Conservation (phyloP, 2,888 invertebrate species). For the Mimachlamys varia region DNA sequence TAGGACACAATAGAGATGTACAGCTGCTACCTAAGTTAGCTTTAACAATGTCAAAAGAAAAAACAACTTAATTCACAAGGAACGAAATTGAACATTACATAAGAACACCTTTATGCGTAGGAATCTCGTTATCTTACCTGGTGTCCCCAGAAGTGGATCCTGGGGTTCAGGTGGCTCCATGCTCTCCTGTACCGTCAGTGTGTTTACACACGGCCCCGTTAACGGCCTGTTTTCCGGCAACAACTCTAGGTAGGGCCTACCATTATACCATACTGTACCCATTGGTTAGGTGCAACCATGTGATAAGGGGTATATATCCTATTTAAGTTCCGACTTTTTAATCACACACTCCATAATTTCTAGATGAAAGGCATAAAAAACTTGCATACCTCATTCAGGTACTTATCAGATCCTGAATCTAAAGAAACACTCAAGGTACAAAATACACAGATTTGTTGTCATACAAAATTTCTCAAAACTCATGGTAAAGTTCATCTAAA, state of each 20-base stretch:
- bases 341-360: slow-evolving; percentile 17
- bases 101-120: not conserved
- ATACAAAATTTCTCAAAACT: not conserved
- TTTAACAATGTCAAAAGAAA: not conserved
- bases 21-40: not conserved
- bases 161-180: slow-evolving; percentile 34
- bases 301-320: slow-evolving; percentile 22
- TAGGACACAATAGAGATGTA: not conserved
- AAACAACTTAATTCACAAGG: not conserved
- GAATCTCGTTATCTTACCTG: slow-evolving; percentile 28
- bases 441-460: not conserved
- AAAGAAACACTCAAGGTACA: not conserved
- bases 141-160: slow-evolving; percentile 16
- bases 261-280: slow-evolving; percentile 23
- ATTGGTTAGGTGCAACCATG: slow-evolving; percentile 28
- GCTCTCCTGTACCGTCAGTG: not conserved
- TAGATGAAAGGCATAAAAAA: not conserved
- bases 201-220: not conserved
- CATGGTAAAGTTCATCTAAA: not conserved
- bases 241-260: slow-evolving; percentile 36
- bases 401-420: not conserved
- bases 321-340: not conserved
- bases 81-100: not conserved
- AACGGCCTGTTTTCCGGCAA: slow-evolving; percentile 22
- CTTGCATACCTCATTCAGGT: not conserved